Evolutionary conservation across 2,888 invertebrate genomes (phyloP).

Genomic region (Eupithecia exiguata): DNA sequence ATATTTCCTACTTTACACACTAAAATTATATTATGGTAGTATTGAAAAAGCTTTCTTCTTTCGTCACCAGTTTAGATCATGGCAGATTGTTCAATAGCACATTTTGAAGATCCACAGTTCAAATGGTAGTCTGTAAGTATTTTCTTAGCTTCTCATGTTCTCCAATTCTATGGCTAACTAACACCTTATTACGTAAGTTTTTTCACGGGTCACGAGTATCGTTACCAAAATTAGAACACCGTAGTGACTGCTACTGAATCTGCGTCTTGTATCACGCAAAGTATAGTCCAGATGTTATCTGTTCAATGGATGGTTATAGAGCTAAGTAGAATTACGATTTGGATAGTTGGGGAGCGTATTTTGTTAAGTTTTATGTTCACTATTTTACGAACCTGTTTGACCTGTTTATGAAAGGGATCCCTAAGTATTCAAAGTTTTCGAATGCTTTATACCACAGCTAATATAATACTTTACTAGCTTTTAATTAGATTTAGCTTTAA

Average conservation of each 20-base stretch:
- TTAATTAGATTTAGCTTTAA: not conserved
- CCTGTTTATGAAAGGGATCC: not conserved
- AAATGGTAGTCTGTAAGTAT: not conserved
- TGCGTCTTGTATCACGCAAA: conserved; percentile 65
- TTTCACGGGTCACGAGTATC: conserved; percentile 50
- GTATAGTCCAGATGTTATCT: conserved; percentile 76
- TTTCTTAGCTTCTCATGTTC: not conserved
- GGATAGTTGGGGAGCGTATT: conserved; percentile 21
- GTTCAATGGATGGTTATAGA: conserved; percentile 77
- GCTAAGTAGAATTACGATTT: conserved; percentile 29
- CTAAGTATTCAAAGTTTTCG: not conserved
- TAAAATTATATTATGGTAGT: not conserved
- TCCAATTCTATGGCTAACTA: conserved; percentile 15
- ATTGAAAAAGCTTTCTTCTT: not conserved
- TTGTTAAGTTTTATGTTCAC: conserved; percentile 20
- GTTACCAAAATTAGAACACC: conserved; percentile 67
- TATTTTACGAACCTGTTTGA: conserved; percentile 3
- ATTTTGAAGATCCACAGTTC: not conserved
- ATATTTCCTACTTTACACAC: not conserved
- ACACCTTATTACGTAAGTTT: conserved; percentile 44
- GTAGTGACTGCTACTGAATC: conserved; percentile 45
- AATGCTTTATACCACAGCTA: not conserved
- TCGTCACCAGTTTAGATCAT: not conserved
- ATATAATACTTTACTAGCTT: not conserved
- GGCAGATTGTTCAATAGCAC: not conserved